Conservation (phyloP, 2,888 invertebrate genomes). For the Biston stratarius region DNA sequence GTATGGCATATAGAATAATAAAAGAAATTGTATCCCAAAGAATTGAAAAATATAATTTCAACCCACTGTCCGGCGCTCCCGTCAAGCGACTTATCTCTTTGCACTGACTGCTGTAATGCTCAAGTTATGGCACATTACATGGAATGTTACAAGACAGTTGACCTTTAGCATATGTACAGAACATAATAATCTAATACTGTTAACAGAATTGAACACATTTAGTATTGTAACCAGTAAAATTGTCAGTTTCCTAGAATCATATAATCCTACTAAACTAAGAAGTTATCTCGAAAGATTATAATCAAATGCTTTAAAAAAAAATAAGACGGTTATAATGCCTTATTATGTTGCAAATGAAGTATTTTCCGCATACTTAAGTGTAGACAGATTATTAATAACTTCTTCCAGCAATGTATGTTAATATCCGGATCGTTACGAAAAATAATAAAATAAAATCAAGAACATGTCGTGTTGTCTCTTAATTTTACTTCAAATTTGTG, state of each 20-base stretch:
- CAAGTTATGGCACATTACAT: too few relatives aligned
- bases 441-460: constrained; percentile 68
- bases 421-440: constrained; percentile 77
- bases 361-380: constrained; percentile 62
- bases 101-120: too few relatives aligned
- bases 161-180: neutral
- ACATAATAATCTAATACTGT: neutral
- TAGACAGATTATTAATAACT: constrained; percentile 61
- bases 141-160: too few relatives aligned
- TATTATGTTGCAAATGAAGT: constrained; percentile 61
- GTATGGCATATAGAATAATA: too few relatives aligned
- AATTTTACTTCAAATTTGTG: constrained; percentile 57
- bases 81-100: too few relatives aligned
- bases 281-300: constrained; percentile 10
- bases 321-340: constrained; percentile 20
- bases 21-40: too few relatives aligned
- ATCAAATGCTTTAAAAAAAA: constrained; percentile 4
- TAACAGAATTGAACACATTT: neutral
- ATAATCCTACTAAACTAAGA: constrained; percentile 13
- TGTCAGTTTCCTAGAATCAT: constrained; percentile 18
- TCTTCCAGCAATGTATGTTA: constrained; percentile 73
- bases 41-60: too few relatives aligned
- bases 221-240: neutral
- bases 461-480: constrained; percentile 61
- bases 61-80: too few relatives aligned